Percentiles rank a stretch among this genome's conserved stretches.
phyloP scores from a whole-genome alignment of 2,888 invertebrate genomes.

The Leptopilina syphax region DNA sequence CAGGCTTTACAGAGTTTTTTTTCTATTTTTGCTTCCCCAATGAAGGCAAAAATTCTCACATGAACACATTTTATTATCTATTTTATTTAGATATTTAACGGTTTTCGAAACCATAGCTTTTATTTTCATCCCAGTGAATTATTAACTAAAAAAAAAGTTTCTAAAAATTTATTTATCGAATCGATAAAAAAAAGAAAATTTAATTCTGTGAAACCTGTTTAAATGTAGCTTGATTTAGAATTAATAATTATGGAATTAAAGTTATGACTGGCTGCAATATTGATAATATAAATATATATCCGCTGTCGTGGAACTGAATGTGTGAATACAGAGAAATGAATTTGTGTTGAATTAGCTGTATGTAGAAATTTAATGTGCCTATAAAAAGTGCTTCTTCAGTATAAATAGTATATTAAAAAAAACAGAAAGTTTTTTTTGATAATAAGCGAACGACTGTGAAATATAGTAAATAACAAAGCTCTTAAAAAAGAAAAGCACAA shows the following conservation, averaged over 20 bases:
- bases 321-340: neutral
- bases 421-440: neutral
- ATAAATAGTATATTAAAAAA: neutral
- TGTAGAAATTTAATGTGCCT: constrained; percentile 25
- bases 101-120: no score
- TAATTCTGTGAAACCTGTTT: neutral
- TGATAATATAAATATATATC: neutral
- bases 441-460: neutral
- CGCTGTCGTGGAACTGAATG: constrained; percentile 16
- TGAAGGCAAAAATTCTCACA: no score
- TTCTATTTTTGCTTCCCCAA: no score
- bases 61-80: no score
- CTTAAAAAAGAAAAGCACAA: neutral
- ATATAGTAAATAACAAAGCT: constrained; percentile 3
- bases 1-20: no score
- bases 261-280: neutral
- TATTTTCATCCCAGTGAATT: no score
- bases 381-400: constrained; percentile 29
- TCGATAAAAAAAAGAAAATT: no score
- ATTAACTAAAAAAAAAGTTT: no score
- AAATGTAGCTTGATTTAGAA: constrained; percentile 24
- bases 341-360: constrained; percentile 23
- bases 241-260: neutral
- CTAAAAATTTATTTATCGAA: no score
- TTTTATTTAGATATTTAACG: no score